Base-by-base conservation (phyloP, 2,888 invertebrate genomes). In the Caenorhabditis drosophilae region DNA sequence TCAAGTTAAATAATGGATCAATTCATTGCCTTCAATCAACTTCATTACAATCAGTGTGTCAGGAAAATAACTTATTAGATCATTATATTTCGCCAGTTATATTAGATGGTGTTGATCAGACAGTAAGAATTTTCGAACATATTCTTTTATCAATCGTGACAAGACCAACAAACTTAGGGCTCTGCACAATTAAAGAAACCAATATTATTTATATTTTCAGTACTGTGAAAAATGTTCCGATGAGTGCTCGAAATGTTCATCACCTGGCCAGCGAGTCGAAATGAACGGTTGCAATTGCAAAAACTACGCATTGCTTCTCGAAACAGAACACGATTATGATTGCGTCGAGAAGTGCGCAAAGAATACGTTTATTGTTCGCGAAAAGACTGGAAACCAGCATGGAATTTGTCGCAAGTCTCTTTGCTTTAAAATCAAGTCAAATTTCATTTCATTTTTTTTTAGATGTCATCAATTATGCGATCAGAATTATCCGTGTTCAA, bases 1-100 rank as follows among this genome's bases (percentile, higher is more conserved):
- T 95, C 55, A 90, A 93, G 78, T 44, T 35, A 6, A 18, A 35
- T 0, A 51, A 54, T n/a, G 50, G 27, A 3, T 34, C 42, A 4
- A 36, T 53, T 2, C 9, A 15, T 18, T 64, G 64, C 27, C 34
- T 64, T 6, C 41, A 50, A 26, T 27, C 50, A n/a, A 31, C 44
- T 18, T 53, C 47, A 22, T 56, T 52, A 40, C 54, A 44, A 6
- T 45, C 50, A n/a, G 67, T 71, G 11, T 73, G 73, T 36, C 11
- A 23, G 2, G 60, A 66, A 27, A 70, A 73, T 46, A 36, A 55
- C 9, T 54, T 73, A 3, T 52, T 45, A 18, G 52, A 68, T 46
- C 59, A 63, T 42, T 70, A 64, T 52, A 42, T 57, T 31, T 49
- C 67, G 7, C 25, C 55, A 2, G 26, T 26, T 20, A 44, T 26